Conservation (phyloP, 2,888 invertebrate genomes). For the Folsomia manolachei region DNA sequence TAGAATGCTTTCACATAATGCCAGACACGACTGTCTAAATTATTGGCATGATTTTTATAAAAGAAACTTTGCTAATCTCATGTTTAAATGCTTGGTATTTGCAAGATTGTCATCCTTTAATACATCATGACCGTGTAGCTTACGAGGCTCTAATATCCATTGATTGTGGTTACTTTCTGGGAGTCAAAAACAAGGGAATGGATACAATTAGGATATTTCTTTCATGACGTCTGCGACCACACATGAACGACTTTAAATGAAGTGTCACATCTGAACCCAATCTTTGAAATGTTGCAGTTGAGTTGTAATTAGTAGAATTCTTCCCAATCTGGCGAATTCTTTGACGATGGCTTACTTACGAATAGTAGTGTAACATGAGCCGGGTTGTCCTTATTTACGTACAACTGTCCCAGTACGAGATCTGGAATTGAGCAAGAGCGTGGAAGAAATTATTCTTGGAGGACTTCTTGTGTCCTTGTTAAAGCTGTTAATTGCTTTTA, state of each 20-base stretch:
- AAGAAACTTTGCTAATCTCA: no score
- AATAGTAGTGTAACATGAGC: slow-evolving; percentile 12
- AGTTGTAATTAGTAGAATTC: slow-evolving; percentile 15
- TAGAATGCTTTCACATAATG: no score
- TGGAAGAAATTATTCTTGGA: neutral
- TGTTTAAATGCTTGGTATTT: no score
- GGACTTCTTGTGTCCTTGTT: neutral
- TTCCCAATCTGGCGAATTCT: neutral
- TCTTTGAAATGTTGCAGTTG: slow-evolving; percentile 9
- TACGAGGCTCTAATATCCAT: neutral
- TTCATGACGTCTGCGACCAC: slow-evolving; percentile 11
- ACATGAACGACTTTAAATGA: slow-evolving; percentile 28
- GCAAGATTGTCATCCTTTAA: no score
- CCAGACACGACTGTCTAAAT: no score
- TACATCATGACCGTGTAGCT: no score
- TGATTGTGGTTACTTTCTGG: no score
- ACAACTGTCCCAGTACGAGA: neutral
- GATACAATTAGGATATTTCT: neutral
- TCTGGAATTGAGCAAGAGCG: neutral
- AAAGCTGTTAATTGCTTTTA: slow-evolving; percentile 1
- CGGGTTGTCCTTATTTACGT: neutral
- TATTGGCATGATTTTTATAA: no score
- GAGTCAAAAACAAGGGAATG: no score
- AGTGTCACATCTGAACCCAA: slow-evolving; percentile 34
- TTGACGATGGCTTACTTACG: neutral